These are phyloP conservation scores for Pygocentrus nattereri DNA, from an alignment of 2,797 vertebrate genomes.

Conservation along the genomic window DNA sequence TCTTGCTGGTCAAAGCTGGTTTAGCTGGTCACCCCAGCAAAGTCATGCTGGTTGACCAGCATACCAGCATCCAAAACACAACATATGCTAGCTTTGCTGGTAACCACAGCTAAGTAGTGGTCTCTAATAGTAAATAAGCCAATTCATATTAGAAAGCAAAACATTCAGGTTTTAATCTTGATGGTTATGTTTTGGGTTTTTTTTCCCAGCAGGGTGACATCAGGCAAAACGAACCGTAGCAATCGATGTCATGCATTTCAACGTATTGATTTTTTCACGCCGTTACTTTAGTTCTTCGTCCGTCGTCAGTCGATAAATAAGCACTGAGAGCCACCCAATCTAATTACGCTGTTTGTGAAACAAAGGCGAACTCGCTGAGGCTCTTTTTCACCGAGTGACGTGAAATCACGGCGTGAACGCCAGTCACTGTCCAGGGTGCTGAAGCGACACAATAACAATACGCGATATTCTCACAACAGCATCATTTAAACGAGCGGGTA, in stretches of 20 bases:
- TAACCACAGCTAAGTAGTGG: too few species aligned
- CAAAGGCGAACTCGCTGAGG: background rate
- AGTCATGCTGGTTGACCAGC: too few species aligned
- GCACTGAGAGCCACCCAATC: background rate
- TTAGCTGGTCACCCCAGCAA: too few species aligned
- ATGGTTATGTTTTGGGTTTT: too few species aligned
- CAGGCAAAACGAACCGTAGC: background rate
- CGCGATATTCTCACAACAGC: too few species aligned
- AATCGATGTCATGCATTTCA: background rate
- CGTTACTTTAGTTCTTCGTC: background rate
- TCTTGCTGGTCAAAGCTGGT: too few species aligned
- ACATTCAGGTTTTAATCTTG: too few species aligned
- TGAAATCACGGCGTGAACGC: background rate
- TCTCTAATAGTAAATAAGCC: too few species aligned
- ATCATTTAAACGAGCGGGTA: background rate
- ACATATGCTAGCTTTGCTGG: too few species aligned
- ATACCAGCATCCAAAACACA: too few species aligned
- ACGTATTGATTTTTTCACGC: conserved; percentile 10
- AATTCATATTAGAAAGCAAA: too few species aligned
- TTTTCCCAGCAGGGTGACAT: too few species aligned
- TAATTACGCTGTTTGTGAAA: conserved; percentile 10
- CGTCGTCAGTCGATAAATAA: conserved; percentile 12
- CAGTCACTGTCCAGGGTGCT: conserved; percentile 73
- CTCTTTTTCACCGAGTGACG: background rate
- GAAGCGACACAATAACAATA: conserved; percentile 48